Evolutionary conservation across 2,113 vertebrate species (phyloP).

Genomic region (Peromyscus leucopus): DNA sequence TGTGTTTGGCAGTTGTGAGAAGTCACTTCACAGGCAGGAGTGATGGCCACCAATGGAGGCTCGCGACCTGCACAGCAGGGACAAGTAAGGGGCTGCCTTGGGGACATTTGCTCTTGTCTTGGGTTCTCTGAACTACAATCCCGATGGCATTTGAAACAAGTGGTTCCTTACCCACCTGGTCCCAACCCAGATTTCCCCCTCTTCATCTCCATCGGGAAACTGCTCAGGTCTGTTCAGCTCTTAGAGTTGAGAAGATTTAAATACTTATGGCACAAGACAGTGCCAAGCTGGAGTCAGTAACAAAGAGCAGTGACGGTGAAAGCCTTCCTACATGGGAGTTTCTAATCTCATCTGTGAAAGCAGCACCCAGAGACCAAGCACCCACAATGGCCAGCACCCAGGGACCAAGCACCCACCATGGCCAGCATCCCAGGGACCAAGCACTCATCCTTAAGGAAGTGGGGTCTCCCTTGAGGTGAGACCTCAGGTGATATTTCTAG

Average conservation of each 20-base stretch:
- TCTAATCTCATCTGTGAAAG: conserved; percentile 16
- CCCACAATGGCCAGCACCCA: not conserved
- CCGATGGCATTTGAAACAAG: too few relatives aligned
- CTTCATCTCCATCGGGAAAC: not conserved
- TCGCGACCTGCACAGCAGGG: too few relatives aligned
- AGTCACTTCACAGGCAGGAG: not conserved
- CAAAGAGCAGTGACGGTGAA: not conserved
- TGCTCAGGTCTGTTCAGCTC: not conserved
- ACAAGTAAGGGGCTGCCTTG: not conserved
- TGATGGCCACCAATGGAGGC: rapidly evolving
- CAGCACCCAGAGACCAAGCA: not conserved
- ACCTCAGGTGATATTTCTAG: rapidly evolving
- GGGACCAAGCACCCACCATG: not conserved
- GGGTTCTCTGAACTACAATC: not conserved
- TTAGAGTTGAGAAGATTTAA: not conserved
- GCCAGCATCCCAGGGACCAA: not conserved
- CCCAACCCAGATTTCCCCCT: not conserved
- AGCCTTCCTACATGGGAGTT: not conserved
- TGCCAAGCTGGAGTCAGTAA: not conserved
- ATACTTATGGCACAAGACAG: not conserved
- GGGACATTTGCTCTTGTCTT: not conserved
- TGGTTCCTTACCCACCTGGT: not conserved
- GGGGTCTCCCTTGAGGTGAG: not conserved
- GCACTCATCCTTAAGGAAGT: not conserved
- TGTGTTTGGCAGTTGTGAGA: not conserved